Percentiles rank a stretch among this genome's conserved stretches.
Conservation (phyloP, 2,797 vertebrate genomes). For the Mus spretus region DNA sequence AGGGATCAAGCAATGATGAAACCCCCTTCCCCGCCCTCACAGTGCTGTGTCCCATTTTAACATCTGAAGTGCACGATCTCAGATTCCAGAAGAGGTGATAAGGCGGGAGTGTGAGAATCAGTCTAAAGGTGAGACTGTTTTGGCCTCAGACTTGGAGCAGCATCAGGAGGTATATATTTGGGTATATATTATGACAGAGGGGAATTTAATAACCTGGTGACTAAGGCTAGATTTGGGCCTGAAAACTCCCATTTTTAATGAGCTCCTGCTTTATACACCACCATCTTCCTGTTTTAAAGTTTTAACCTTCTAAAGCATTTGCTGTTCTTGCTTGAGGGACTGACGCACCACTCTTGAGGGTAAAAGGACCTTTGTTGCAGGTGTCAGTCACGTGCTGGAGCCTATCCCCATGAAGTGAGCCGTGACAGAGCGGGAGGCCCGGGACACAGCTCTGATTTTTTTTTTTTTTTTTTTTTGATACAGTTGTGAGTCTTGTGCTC, state of each 20-base stretch:
- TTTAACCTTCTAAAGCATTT: slow-evolving; percentile 27
- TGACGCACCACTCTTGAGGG: slow-evolving; percentile 44
- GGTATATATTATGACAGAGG: background rate
- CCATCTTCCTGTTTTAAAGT: slow-evolving; percentile 26
- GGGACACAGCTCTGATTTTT: background rate
- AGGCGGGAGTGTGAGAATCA: background rate
- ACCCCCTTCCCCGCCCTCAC: background rate
- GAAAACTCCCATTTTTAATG: slow-evolving; percentile 8
- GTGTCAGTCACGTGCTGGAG: background rate
- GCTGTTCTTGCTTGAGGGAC: background rate
- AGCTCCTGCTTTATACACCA: background rate
- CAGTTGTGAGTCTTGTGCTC: slow-evolving; percentile 1
- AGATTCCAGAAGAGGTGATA: background rate
- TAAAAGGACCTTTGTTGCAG: background rate
- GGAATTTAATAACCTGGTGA: background rate
- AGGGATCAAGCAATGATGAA: background rate
- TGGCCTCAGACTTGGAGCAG: background rate
- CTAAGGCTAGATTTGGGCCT: slow-evolving; percentile 30
- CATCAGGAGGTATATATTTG: background rate
- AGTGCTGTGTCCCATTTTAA: background rate
- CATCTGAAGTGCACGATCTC: background rate
- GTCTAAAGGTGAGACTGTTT: slow-evolving; percentile 4
- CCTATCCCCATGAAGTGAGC: slow-evolving; percentile 38
- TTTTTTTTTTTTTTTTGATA: background rate
- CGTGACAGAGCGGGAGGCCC: background rate